A percentile compares a stretch with the other conserved stretches of the same genome.
phyloP scores from a whole-genome alignment of 2,797 vertebrate species.

The Kryptopterus vitreolus region DNA sequence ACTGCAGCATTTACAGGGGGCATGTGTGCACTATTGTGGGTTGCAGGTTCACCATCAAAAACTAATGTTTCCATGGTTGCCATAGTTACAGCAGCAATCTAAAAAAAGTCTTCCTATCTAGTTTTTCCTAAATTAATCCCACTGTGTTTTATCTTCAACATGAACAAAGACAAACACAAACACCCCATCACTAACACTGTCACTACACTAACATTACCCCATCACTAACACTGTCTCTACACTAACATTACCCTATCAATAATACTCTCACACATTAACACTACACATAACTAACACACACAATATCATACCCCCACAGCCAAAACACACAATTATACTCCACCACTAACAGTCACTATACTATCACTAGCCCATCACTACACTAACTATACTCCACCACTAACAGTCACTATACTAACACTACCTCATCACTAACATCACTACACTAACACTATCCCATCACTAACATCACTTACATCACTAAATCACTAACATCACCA shows the following conservation, averaged over 20 bases:
- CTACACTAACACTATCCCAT: too few relatives aligned
- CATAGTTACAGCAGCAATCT: slow-evolving; percentile 43
- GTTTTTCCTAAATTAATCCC: slow-evolving; percentile 51
- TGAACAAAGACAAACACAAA: neutral
- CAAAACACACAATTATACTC: neutral
- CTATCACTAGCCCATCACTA: neutral
- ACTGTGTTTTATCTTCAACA: slow-evolving; percentile 21
- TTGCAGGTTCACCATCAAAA: slow-evolving; percentile 4
- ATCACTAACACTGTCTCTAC: neutral
- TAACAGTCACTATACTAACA: too few relatives aligned
- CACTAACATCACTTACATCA: too few relatives aligned
- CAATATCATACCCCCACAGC: neutral
- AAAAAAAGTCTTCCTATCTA: slow-evolving; percentile 53
- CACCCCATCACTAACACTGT: neutral
- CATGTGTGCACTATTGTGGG: neutral
- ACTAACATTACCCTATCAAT: neutral
- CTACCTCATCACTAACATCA: too few relatives aligned
- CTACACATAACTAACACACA: neutral
- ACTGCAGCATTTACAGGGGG: neutral
- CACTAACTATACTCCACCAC: too few relatives aligned
- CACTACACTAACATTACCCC: neutral
- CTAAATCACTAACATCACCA: too few relatives aligned
- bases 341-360: neutral
- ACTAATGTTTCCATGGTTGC: slow-evolving; percentile 37
- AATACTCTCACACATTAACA: neutral